Evolutionary conservation across 2,888 invertebrate genomes (phyloP), one percentile per base, ranked within the genome.

Genomic region (Hipparchia sbordonii): DNA sequence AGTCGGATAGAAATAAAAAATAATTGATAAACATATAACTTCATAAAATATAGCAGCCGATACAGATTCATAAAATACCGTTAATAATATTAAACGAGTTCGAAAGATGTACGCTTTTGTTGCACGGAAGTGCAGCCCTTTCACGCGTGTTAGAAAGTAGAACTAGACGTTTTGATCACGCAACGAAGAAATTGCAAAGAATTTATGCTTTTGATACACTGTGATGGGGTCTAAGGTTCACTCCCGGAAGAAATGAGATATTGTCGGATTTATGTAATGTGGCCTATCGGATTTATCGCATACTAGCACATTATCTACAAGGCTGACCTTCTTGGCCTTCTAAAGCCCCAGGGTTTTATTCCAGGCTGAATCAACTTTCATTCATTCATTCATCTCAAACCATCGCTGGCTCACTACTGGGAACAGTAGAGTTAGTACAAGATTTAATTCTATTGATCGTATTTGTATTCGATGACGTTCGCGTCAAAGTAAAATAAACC

Each of bases 121-220:
- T 77, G 86, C 82, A 79, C 81, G 68, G 72, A 81, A 86, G 78
- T 89, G 85, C 85, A 91, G 79, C 84, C 88, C 89, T 91, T 90
- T 87, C 91, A 93, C 92, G 93, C 93, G 92, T 92, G 90, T 87
- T 92, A 91, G 93, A 93, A 93, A 93, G 92, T 93, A 87, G 91
- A 89, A 86, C 89, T 89, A 87, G 87, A 83, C 84, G 81, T 79
- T 84, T 80, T 82, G 84, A 88, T 86, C 93, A 93, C 93, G 93
- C 93, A 91, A 93, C 87, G 82, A 90, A 92, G 91, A 89, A 92
- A 92, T 92, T 85, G 91, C 87, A 92, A 93, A 93, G 93, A 92
- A 92, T 92, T 93, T 92, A 93, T 91, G 91, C 87, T 88, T 89
- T 87, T 87, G 86, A 89, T 87, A 87, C 87, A 86, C 87, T 88